These are phyloP conservation scores for Chymomyza costata DNA, from an alignment of 1,140 invertebrate species.

Conservation along the genomic window DNA sequence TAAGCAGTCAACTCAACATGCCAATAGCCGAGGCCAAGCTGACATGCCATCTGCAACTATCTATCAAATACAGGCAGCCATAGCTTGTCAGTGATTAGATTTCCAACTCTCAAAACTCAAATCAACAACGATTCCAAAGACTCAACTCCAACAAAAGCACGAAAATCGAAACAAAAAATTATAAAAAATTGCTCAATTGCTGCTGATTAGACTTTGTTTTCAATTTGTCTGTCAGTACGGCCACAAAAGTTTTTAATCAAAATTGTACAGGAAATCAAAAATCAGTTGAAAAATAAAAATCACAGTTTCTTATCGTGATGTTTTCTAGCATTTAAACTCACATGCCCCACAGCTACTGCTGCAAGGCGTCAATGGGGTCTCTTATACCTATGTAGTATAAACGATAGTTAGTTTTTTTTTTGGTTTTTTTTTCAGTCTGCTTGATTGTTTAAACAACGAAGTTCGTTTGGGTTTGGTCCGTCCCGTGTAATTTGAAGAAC, in stretches of 20 bases:
- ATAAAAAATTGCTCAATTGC: conserved; percentile 66
- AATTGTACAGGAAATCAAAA: conserved; percentile 74
- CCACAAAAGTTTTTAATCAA: conserved; percentile 64
- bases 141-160: background rate
- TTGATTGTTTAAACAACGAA: conserved; percentile 45
- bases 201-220: conserved; percentile 71
- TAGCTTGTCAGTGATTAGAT: conserved; percentile 72
- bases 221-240: conserved; percentile 55
- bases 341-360: conserved; percentile 22
- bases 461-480: conserved; percentile 5
- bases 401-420: conserved; percentile 10
- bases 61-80: conserved; percentile 70
- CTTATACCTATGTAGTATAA: background rate
- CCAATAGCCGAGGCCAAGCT: conserved; percentile 3
- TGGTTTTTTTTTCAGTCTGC: conserved; percentile 14
- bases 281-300: conserved; percentile 73
- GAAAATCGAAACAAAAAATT: conserved; percentile 32
- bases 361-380: conserved; percentile 1
- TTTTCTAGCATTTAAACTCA: conserved; percentile 59
- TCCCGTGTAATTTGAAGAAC: conserved; percentile 63
- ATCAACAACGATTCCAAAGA: too few relatives aligned
- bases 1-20: conserved; percentile 27
- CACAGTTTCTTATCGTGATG: conserved; percentile 71
- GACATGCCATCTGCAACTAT: conserved; percentile 66
- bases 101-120: conserved; percentile 35